Evolutionary conservation across 1,140 invertebrate genomes (phyloP), one percentile per base, ranked within the genome.

Genomic region (Philopotamus ludificatus): DNA sequence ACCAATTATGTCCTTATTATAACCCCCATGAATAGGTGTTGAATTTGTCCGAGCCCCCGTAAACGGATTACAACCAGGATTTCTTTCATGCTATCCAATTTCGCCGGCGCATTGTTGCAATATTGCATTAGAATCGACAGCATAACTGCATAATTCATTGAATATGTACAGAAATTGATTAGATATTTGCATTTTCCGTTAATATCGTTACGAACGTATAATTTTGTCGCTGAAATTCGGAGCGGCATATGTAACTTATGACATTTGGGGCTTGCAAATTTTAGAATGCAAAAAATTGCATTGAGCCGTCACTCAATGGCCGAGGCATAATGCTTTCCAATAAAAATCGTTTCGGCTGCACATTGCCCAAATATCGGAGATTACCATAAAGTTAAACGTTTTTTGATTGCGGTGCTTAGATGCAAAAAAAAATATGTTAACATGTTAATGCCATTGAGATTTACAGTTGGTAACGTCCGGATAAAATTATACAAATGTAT

Each of bases 361-460:
- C 50, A 65, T 53, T 49, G 28, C 51, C 39, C 22, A n/a, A 34
- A 68, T 57, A 68, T 44, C 42, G 15, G 34, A 39, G 55, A 68
- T 69, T 69, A 60, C 21, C 67, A 69, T 65, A 66, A 25, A 41
- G 60, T 49, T 65, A 68, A 68, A 64, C 66, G 61, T 59, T 68
- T 68, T 68, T 54, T 53, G 66, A 68, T 68, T 68, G 22, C 57
- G 61, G 26, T 50, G 15, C 44, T 8, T n/a, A n/a, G n/a, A n/a
- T n/a, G n/a, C n/a, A n/a, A 12, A 20, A 66, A 63, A 67, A 67
- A 67, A 63, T 67, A 67, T 67, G 61, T 53, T 64, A 59, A 68
- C 59, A 67, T 61, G 50, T 57, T 62, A 67, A 67, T 67, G 28
- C 34, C 21, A 2, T 8, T 26, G 25, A 25, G 2, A 21, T 18